Evolutionary conservation across 2,113 vertebrate genomes (phyloP).

Genomic region (Grantiella picta): DNA sequence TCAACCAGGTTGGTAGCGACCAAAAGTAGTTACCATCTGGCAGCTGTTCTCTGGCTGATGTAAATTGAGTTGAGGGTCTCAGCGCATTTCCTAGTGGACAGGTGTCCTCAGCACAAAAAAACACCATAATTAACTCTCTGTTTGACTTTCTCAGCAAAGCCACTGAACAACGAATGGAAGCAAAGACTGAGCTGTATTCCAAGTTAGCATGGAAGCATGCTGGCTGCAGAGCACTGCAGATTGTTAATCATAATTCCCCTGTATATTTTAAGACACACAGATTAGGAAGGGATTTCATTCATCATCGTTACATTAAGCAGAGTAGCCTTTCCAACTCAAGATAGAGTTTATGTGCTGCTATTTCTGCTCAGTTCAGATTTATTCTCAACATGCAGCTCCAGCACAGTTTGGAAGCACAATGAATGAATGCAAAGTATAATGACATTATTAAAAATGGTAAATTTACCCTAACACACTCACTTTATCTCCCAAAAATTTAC

Average conservation of each 20-base stretch:
- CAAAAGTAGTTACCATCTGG: constrained; percentile 67
- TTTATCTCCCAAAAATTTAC: neutral
- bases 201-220: neutral
- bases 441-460: neutral
- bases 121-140: constrained; percentile 59
- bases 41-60: constrained; percentile 64
- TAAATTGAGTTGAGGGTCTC: constrained; percentile 70
- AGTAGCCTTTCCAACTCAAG: neutral
- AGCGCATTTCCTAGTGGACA: constrained; percentile 63
- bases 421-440: neutral
- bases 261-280: neutral
- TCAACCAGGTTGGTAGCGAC: constrained; percentile 61
- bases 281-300: neutral
- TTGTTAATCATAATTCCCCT: neutral
- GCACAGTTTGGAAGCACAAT: neutral
- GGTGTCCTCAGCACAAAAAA: constrained; percentile 61
- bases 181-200: neutral
- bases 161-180: neutral
- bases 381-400: neutral
- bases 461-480: neutral
- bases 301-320: neutral
- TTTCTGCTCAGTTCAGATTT: neutral
- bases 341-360: neutral
- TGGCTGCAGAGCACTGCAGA: neutral
- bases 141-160: constrained; percentile 48